phyloP scores from a whole-genome alignment of 2,797 vertebrate species.

The Gallinago stenura region DNA sequence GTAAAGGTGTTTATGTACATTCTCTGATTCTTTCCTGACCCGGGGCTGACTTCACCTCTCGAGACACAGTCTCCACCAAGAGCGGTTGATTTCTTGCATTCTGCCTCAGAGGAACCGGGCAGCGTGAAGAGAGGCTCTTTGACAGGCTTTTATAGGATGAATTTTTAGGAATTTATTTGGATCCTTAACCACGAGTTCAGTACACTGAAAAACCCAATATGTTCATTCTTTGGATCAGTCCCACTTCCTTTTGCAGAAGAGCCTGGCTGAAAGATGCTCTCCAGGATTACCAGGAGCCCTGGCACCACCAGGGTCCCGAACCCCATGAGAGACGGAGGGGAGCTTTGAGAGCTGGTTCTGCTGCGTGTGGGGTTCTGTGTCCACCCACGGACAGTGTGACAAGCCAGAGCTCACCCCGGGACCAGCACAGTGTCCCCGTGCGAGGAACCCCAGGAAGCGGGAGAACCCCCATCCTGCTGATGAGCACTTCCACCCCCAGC shows the following conservation, averaged over 20 bases:
- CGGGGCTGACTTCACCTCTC: background rate
- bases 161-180: background rate
- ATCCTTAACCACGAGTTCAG: background rate
- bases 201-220: background rate
- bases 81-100: background rate
- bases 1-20: background rate
- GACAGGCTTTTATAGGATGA: background rate
- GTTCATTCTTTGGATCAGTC: background rate
- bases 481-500: background rate
- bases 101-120: background rate
- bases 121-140: background rate
- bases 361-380: conserved; percentile 4
- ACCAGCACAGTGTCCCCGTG: background rate
- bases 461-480: conserved; percentile 10
- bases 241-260: background rate
- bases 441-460: background rate
- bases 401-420: conserved; percentile 20
- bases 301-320: background rate
- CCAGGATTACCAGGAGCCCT: background rate
- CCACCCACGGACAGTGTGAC: conserved; percentile 22
- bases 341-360: background rate
- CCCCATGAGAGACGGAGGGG: background rate
- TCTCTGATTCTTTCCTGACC: background rate
- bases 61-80: background rate
- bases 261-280: background rate